Evolutionary conservation across 2,797 vertebrate genomes (phyloP), one percentile per base, ranked within the genome.

Genomic region (Microcaecilia unicolor): DNA sequence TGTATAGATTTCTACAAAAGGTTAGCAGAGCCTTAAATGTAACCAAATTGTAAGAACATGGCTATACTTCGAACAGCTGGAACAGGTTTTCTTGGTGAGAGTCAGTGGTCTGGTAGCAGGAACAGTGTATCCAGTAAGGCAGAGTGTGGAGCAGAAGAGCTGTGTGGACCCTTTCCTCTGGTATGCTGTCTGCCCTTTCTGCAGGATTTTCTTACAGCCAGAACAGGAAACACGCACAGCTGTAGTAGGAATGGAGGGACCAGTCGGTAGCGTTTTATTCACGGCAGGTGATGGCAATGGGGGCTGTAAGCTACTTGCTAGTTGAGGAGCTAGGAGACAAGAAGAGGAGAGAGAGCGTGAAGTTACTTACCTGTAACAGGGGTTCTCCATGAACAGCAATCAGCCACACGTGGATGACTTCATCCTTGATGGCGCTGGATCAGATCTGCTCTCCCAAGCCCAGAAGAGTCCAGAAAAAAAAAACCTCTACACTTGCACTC

Each of bases 181-280:
- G 74, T 89, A 99, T 2, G 96, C 96, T 0, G 94, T 99, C 76
- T 98, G 95, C 15, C 96, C 95, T 61, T 93, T 98, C 48, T 89
- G 71, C 52, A 99, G 84, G 55, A 72, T 67, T 80, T 92, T 95
- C 72, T 87, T 93, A 65, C 96, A 99, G 53, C 87, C 76, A 18
- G 86, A 86, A 63, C 96, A 99, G 58, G 79, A 85, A 61, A 92
- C 93, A 50, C 84, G 74, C 58, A 88, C 71, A 64, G 80, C 71
- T 44, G 77, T 61, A 40, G 72, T 33, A 9, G 83, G 70, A 28
- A 84, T 74, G 45, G 76, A 59, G 68, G 77, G 80, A 63, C 74
- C 40, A 65, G 76, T 9, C 64, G 73, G 23, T 58, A 91, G 54
- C 44, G 83, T 76, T 78, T 85, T 85, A 63, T 69, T 84, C 68